Percentiles rank a stretch among this genome's conserved stretches.
phyloP scores from a whole-genome alignment of 2,888 invertebrate species.

The Drosophila macrospina region DNA sequence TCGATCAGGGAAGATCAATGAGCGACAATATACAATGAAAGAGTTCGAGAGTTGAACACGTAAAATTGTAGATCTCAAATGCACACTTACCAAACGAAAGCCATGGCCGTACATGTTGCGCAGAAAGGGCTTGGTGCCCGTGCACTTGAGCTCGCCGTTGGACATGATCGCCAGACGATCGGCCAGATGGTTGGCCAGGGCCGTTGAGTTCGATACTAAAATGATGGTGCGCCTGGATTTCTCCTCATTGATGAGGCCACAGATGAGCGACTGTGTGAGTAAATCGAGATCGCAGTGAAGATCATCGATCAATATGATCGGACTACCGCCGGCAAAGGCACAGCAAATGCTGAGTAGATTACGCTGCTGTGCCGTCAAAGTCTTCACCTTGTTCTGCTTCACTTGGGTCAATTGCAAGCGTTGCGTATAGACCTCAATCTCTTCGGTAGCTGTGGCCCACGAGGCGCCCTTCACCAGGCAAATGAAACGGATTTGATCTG shows the following conservation, averaged over 20 bases:
- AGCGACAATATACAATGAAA: too few species aligned
- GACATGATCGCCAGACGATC: constrained; percentile 95
- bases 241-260: constrained; percentile 91
- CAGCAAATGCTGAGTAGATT: constrained; percentile 90
- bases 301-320: constrained; percentile 90
- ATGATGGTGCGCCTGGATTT: constrained; percentile 91
- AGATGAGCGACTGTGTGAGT: constrained; percentile 90
- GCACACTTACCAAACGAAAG: constrained; percentile 88
- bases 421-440: constrained; percentile 88
- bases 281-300: constrained; percentile 94
- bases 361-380: constrained; percentile 90
- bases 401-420: constrained; percentile 86
- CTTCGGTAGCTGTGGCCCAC: constrained; percentile 85
- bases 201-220: constrained; percentile 93
- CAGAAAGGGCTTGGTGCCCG: constrained; percentile 91
- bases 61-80: background rate
- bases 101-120: constrained; percentile 94
- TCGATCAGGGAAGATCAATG: too few species aligned
- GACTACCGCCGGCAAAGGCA: constrained; percentile 90
- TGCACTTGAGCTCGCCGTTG: constrained; percentile 91
- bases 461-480: constrained; percentile 89
- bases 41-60: background rate
- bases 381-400: constrained; percentile 87
- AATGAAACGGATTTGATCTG: constrained; percentile 93
- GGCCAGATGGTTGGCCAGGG: constrained; percentile 93